Evolutionary conservation across 2,888 invertebrate genomes (phyloP), one percentile per base, ranked within the genome.

Genomic region (Dorcus parallelipipedus): DNA sequence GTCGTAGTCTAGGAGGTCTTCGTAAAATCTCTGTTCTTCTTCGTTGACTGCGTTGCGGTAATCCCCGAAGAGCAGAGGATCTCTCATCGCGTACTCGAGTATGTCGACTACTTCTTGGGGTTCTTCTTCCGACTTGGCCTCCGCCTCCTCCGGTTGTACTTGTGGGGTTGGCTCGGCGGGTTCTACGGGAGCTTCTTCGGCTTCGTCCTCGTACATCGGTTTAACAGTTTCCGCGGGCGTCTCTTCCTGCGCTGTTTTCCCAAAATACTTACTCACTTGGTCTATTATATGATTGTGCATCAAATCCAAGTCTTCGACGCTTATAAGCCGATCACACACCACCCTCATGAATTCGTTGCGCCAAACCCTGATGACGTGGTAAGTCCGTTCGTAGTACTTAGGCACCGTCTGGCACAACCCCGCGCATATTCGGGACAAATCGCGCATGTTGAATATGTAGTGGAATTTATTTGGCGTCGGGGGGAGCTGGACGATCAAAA

Each of bases 381-480:
- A 84, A 17, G 83, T 78, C 54, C 83, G 84, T 52, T 83, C 82
- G 76, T 90, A 93, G 71, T 84, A 84, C 62, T 82, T 84, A 0
- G 91, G 87, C 42, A 86, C 84, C 8, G 91, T 91, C 60, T 90
- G 85, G 55, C 90, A 86, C 73, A 96, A 76, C 1, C 96, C 95
- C 9, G 89, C 89, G 66, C 86, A 88, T 61, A 96, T 86, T 56
- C 94, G 85, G 0, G 95, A 95, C 66, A 96, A 78, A 80, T 96
- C 96, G 48, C 95, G 85, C 77, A 96, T 84, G 79, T 95, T 95
- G 81, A 95, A 96, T 66, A 95, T 91, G 79, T 96, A 96, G 80
- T 96, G 95, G 79, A 96, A 96, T 78, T 93, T 95, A 4, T 90
- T 89, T 0, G 96, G 96, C 0, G 95, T 96, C 1, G 95, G 94